Base-by-base conservation (phyloP, 37 sponge, comb jelly and placozoan genomes). In the Crambe crambe region DNA sequence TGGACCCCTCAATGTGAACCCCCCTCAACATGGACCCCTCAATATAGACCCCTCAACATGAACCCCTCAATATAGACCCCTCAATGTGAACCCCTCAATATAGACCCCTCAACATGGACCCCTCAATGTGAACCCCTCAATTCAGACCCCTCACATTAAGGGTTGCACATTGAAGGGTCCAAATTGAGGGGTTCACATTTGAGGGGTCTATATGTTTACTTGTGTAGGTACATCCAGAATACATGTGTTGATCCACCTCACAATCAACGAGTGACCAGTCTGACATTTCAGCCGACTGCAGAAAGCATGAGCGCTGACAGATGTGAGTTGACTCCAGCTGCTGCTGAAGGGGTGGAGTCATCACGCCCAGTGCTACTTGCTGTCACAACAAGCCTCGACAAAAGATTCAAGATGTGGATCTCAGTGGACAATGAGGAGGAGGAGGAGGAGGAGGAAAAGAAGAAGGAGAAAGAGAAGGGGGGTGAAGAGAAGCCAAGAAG, bases 211-310 rank as follows among this genome's bases (percentile, higher is more conserved):
- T n/a, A n/a, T n/a, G n/a, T n/a, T 8, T 67, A 8, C 42, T 39
- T n/a, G 12, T 57, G 23, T 59, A 95, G 93, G 15, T 95, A 85
- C 47, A 51, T 56, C 32, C 75, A 92, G 35, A 92, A 82, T 68
- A 86, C 94, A 0, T 82, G 81, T 41, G 87, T 95, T 0, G 95
- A 95, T 40, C 89, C 92, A 34, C 95, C 95, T 64, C 95, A 95
- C 56, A 30, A 80, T 17, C 34, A 72, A 4, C 12, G 25, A 12
- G 68, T 95, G 56, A 95, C 94, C 5, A 37, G 56, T n/a, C 72
- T 95, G 26, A 17, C 40, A 34, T 95, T 89, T 65, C 82, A 84
- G 60, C 95, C 95, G 2, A 15, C 25, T 20, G 51, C 58, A 20
- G 2, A 31, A 25, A 31, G 42, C 3, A 35, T 17, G 21, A 8